Conservation (phyloP, 2,888 invertebrate species). For the Anthoptus insignis region DNA sequence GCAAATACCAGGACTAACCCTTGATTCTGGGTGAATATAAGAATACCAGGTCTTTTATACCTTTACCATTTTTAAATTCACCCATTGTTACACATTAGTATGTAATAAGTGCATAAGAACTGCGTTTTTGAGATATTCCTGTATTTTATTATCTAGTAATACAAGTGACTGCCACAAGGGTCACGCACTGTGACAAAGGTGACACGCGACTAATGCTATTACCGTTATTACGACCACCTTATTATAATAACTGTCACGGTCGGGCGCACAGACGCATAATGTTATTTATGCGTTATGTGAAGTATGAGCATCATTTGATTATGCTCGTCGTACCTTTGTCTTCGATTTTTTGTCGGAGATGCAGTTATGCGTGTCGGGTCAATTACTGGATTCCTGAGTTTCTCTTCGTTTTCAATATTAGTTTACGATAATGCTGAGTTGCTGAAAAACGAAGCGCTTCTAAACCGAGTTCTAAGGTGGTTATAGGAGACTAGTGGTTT, state of each 20-base stretch:
- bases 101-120: too few relatives aligned
- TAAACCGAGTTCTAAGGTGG: neutral
- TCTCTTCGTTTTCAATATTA: neutral
- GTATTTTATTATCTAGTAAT: neutral
- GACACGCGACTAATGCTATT: conserved; percentile 25
- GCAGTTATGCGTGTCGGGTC: conserved; percentile 14
- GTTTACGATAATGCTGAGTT: neutral
- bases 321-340: conserved; percentile 10
- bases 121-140: neutral
- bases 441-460: neutral
- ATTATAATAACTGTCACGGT: conserved; percentile 30
- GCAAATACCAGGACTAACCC: too few relatives aligned
- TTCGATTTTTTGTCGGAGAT: conserved; percentile 11
- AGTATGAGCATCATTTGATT: conserved; percentile 24
- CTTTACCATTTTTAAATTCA: too few relatives aligned
- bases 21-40: too few relatives aligned
- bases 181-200: conserved; percentile 13
- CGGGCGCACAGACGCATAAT: too few relatives aligned
- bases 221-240: conserved; percentile 30
- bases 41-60: too few relatives aligned
- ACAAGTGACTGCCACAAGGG: neutral
- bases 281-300: conserved; percentile 31
- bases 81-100: too few relatives aligned
- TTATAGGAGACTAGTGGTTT: too few relatives aligned
- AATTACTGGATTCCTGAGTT: neutral